Conservation (phyloP, 1,140 invertebrate species). For the Nylanderia fulva region DNA sequence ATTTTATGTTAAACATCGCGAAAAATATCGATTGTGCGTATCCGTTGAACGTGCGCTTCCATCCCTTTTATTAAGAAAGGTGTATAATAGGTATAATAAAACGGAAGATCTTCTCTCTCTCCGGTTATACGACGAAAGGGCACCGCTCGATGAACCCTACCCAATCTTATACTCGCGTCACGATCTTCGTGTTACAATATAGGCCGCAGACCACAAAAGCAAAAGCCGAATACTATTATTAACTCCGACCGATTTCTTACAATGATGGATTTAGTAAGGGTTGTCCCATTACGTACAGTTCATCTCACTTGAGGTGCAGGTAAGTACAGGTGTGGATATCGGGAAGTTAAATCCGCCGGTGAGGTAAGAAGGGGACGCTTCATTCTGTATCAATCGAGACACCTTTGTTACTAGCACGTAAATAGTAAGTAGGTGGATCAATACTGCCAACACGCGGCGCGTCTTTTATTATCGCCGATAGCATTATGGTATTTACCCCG, state of each 20-base stretch:
- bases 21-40: neutral
- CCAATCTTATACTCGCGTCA: constrained; percentile 67
- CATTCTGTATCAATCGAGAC: constrained; percentile 61
- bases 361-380: constrained; percentile 54
- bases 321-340: constrained; percentile 84
- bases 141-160: constrained; percentile 52
- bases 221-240: constrained; percentile 83
- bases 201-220: constrained; percentile 76
- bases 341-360: constrained; percentile 79
- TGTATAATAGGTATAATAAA: constrained; percentile 50
- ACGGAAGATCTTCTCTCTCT: constrained; percentile 27
- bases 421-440: constrained; percentile 63
- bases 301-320: constrained; percentile 81
- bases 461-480: constrained; percentile 54
- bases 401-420: constrained; percentile 44
- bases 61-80: constrained; percentile 43
- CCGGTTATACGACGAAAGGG: constrained; percentile 61
- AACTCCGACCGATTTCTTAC: constrained; percentile 83
- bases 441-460: constrained; percentile 31
- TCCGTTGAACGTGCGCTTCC: constrained; percentile 3
- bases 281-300: constrained; percentile 79
- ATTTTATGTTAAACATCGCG: neutral
- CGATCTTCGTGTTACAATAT: constrained; percentile 76
- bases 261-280: constrained; percentile 78
- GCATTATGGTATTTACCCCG: constrained; percentile 50